Percentiles rank a stretch among this genome's conserved stretches.
These are phyloP conservation scores for Tipula unca DNA, from an alignment of 2,888 invertebrate species.

Conservation along the genomic window DNA sequence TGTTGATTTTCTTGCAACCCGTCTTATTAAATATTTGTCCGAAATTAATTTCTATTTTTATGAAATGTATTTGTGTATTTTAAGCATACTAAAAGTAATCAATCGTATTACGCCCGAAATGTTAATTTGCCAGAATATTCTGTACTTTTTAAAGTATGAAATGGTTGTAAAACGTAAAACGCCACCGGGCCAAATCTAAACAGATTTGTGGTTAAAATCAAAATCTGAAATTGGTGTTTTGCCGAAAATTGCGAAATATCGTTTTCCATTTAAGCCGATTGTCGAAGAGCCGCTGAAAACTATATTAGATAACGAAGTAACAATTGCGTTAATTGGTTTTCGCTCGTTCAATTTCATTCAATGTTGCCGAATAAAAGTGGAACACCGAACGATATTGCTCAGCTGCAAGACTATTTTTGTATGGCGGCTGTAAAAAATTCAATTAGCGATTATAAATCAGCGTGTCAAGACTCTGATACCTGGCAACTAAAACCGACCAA, in stretches of 20 bases:
- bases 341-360: conserved; percentile 38
- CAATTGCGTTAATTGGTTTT: conserved; percentile 40
- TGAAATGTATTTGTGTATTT: conserved; percentile 39
- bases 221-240: conserved; percentile 36
- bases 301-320: conserved; percentile 34
- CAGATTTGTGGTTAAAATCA: conserved; percentile 38
- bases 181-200: conserved; percentile 37
- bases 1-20: conserved; percentile 33
- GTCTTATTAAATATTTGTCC: conserved; percentile 34
- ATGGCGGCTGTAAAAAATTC: conserved; percentile 41
- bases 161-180: conserved; percentile 36
- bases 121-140: conserved; percentile 37
- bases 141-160: conserved; percentile 39
- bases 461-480: conserved; percentile 30
- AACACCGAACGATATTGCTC: conserved; percentile 31
- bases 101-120: conserved; percentile 36
- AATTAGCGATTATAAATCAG: conserved; percentile 36
- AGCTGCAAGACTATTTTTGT: conserved; percentile 38
- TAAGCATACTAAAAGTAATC: conserved; percentile 37
- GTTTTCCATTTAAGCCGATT: conserved; percentile 39
- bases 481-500: conserved; percentile 41
- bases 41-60: conserved; percentile 42
- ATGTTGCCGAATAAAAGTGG: conserved; percentile 30
- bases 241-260: conserved; percentile 41
- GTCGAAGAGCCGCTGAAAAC: conserved; percentile 36